Percentiles rank a stretch among this genome's conserved stretches.
These are phyloP conservation scores for Triops cancriformis DNA, from an alignment of 1,140 invertebrate species.

Conservation along the genomic window DNA sequence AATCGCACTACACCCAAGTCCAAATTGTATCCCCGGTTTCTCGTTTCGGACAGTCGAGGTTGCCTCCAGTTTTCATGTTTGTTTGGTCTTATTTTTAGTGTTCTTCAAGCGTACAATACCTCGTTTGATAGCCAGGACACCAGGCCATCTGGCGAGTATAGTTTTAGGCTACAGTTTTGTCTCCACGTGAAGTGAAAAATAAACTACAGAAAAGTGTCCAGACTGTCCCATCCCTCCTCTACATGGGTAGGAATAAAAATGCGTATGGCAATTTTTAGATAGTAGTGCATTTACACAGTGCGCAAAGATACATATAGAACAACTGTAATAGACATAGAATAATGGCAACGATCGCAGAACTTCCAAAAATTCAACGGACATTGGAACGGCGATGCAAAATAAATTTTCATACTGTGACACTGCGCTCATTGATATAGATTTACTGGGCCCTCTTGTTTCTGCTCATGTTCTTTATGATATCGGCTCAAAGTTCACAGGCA, in stretches of 20 bases:
- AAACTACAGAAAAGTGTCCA: too few relatives aligned
- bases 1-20: too few relatives aligned
- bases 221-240: too few relatives aligned
- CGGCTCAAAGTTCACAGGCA: conserved; percentile 9
- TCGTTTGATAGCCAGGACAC: too few relatives aligned
- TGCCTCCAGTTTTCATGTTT: too few relatives aligned
- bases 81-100: too few relatives aligned
- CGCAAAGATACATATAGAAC: conserved; percentile 5
- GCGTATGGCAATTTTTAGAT: neutral
- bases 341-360: neutral
- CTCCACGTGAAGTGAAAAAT: too few relatives aligned
- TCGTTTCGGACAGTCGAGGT: too few relatives aligned
- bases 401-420: neutral
- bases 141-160: too few relatives aligned
- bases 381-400: neutral
- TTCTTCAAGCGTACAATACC: too few relatives aligned
- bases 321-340: neutral
- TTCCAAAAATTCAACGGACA: neutral
- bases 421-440: neutral
- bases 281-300: conserved; percentile 6
- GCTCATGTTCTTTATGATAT: neutral
- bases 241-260: neutral
- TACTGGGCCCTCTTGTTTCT: neutral
- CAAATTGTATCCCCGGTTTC: too few relatives aligned
- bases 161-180: too few relatives aligned